Conservation (phyloP, 2,888 invertebrate species). For the Leucophenga maculata region DNA sequence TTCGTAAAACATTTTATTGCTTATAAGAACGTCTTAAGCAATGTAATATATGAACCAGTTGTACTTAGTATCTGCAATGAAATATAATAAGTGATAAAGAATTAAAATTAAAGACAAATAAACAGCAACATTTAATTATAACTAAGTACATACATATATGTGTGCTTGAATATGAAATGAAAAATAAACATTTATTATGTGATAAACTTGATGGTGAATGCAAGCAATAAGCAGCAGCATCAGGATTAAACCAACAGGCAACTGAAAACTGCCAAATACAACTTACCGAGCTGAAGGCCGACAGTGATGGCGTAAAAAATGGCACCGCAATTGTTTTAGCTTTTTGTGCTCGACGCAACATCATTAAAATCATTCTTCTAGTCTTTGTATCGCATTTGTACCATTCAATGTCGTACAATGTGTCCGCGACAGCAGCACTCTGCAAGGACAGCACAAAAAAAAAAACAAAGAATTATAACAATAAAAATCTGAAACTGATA, state of each 20-base stretch:
- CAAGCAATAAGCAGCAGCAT: slow-evolving; percentile 18
- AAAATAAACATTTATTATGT: slow-evolving; percentile 44
- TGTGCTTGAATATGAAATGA: slow-evolving; percentile 14
- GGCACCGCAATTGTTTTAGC: slow-evolving; percentile 65
- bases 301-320: slow-evolving; percentile 68
- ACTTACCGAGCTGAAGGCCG: slow-evolving; percentile 65
- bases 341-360: slow-evolving; percentile 67
- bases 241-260: not conserved
- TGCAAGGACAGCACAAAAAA: slow-evolving; percentile 38
- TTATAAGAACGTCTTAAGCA: slow-evolving; percentile 64
- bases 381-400: slow-evolving; percentile 69
- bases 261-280: not conserved
- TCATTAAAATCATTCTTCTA: slow-evolving; percentile 69
- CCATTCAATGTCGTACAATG: slow-evolving; percentile 67
- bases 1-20: not conserved
- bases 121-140: not conserved
- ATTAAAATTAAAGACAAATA: slow-evolving; percentile 5
- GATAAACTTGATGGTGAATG: slow-evolving; percentile 38
- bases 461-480: not conserved
- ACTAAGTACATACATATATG: not conserved
- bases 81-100: slow-evolving; percentile 14
- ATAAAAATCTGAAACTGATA: not conserved
- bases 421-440: slow-evolving; percentile 65
- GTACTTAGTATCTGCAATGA: slow-evolving; percentile 63
- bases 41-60: slow-evolving; percentile 66